Evolutionary conservation across 64 coral and sea anemone species (phyloP).

Genomic region (Anthopleura sola): DNA sequence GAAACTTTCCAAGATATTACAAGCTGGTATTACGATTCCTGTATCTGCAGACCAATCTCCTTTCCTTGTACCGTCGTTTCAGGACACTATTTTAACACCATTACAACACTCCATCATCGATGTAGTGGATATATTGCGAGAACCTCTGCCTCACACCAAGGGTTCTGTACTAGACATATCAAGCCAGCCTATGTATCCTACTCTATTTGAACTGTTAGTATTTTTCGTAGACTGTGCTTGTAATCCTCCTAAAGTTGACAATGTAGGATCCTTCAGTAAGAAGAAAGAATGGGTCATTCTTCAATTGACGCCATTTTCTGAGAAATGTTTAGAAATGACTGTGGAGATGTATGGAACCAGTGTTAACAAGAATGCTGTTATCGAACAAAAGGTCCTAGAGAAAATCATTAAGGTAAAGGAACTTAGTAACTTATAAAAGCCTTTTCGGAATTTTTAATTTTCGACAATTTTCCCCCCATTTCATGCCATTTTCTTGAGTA

Average conservation of each 20-base stretch:
- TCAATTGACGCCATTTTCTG: conserved; percentile 71
- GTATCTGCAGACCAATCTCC: conserved; percentile 80
- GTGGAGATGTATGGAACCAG: conserved; percentile 73
- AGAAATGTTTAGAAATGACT: conserved; percentile 68
- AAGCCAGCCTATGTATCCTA: conserved; percentile 96
- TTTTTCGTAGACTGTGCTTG: conserved; percentile 72
- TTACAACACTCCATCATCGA: conserved; percentile 84
- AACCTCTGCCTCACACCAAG: conserved; percentile 53
- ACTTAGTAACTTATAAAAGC: too few relatives aligned
- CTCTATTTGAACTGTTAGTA: conserved; percentile 67
- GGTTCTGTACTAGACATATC: conserved; percentile 77
- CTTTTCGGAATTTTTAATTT: too few relatives aligned
- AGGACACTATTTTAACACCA: conserved; percentile 76
- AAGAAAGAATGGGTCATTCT: conserved; percentile 89
- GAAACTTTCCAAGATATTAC: conserved; percentile 79
- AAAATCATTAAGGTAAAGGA: conserved; percentile 76
- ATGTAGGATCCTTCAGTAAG: conserved; percentile 16
- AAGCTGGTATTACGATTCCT: conserved; percentile 62
- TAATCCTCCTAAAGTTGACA: conserved; percentile 50
- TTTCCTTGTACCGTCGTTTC: conserved; percentile 80
- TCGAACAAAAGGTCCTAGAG: conserved; percentile 90
- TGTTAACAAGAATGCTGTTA: conserved; percentile 63
- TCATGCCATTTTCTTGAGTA: too few relatives aligned
- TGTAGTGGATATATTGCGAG: conserved; percentile 74
- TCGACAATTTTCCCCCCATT: too few relatives aligned